Conservation (phyloP, 1,140 invertebrate species). For the Saxidomus purpurata region DNA sequence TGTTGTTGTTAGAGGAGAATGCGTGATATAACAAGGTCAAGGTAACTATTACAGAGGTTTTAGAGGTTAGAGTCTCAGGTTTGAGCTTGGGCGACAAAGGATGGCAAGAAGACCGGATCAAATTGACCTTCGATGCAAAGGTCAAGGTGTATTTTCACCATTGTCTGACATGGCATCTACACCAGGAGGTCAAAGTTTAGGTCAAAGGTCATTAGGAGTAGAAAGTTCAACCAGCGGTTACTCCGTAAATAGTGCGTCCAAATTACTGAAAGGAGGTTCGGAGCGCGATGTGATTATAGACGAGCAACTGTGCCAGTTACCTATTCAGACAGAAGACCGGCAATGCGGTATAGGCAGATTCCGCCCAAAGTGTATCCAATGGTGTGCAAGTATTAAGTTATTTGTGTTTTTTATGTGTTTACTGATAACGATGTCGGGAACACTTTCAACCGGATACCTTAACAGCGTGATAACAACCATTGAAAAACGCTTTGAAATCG, state of each 20-base stretch:
- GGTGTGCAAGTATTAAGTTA: constrained; percentile 92
- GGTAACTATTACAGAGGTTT: too few species aligned
- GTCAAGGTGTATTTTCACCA: constrained; percentile 42
- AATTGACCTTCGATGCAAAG: constrained; percentile 47
- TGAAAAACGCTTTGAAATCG: constrained; percentile 98
- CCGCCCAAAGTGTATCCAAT: constrained; percentile 93
- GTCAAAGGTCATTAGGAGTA: constrained; percentile 71
- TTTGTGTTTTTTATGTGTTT: constrained; percentile 97
- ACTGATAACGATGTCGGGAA: constrained; percentile 92
- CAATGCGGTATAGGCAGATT: constrained; percentile 94
- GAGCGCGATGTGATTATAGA: constrained; percentile 78
- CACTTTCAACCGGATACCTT: constrained; percentile 91
- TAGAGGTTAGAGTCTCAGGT: too few species aligned
- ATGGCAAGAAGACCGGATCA: constrained; percentile 58
- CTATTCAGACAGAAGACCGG: constrained; percentile 80
- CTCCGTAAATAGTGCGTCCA: constrained; percentile 75
- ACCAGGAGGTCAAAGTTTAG: constrained; percentile 71
- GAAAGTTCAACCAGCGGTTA: constrained; percentile 76
- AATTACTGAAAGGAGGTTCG: constrained; percentile 72
- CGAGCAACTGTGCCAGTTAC: constrained; percentile 47
- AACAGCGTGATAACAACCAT: constrained; percentile 99
- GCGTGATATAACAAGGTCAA: too few species aligned
- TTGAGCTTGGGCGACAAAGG: too few species aligned
- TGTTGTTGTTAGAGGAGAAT: too few species aligned
- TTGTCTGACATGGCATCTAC: constrained; percentile 60